Base-by-base conservation (phyloP, 2,888 invertebrate species). In the Charanyca ferruginea region DNA sequence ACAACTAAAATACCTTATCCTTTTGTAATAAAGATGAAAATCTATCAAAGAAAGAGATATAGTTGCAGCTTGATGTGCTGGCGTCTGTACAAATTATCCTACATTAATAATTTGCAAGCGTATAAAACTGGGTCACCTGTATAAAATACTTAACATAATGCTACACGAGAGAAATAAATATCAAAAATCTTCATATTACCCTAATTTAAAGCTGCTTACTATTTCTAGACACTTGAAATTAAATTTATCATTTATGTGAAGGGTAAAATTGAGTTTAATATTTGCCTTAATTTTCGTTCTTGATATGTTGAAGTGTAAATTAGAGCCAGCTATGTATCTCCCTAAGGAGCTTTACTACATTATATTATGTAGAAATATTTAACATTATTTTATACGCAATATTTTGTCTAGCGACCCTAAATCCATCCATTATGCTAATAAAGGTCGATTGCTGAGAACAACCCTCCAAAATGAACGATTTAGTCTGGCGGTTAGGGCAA, bases 171-270 rank as follows among this genome's bases (percentile, higher is more conserved):
- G 45, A 41, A 54, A 38, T 48, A 25, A 47, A 25, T 61, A 66
- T 72, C 44, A 70, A 71, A 42, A 55, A 67, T 69, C 64, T 79
- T 77, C 74, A 83, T 80, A 81, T 79, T 54, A 79, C 66, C 66
- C 71, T 66, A 77, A 67, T 73, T 72, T 66, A 55, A 73, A 64
- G 32, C 52, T 48, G 47, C 22, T 53, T 64, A 64, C 25, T 25
- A 66, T 74, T 77, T 71, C 68, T 70, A 25, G 53, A 64, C 63
- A 72, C 58, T 57, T 61, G 23, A 61, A 77, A 72, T 72, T 67
- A 25, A 73, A 76, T 77, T 69, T 72, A 44, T 49, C 53, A 49
- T 71, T 35, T 69, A 45, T 44, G 28, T 45, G 35, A 11, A 49
- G 38, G 48, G 55, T 60, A 47, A 76, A 83, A 79, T 80, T 74